Evolutionary conservation across 2,113 vertebrate genomes (phyloP), one percentile per base, ranked within the genome.

Genomic region (Dendrocopos noguchii): DNA sequence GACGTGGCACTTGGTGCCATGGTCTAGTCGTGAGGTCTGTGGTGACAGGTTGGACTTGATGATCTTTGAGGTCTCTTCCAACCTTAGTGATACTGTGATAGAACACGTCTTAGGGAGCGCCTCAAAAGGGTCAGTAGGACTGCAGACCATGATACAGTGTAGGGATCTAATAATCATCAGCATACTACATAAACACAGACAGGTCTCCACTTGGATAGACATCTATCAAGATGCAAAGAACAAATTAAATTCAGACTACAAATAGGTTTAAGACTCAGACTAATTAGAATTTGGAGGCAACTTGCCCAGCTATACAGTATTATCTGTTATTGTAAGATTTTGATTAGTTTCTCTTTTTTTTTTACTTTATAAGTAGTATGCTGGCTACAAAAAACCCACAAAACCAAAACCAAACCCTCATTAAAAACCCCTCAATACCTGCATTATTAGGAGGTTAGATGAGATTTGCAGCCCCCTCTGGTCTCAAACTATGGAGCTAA

Each of bases 101-200:
- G n/a, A 84, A 90, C 13, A 15, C 0, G 0, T 34, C 59, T 72
- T 56, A n/a, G 65, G 0, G 2, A 77, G 24, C 59, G 4, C 68
- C 34, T 50, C 55, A 27, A 16, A 71, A 39, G 12, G 21, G 31
- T 77, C 64, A 80, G 39, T 7, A 90, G 4, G 46, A 66, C 42
- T 82, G 16, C 55, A 87, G 46, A 59, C n/a, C 3, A 0, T 9
- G 76, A 73, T 21, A 80, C 3, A 55, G 15, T 2, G 20, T 1
- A 80, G n/a, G 24, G n/a, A 55, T 46, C 74, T 73, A 39, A 91
- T 42, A 87, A 79, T 21, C 50, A 89, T 21, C 71, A 76, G 29
- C 27, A 33, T 25, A 50, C 21, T 55, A 67, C 50, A 65, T 16
- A 81, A 68, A 85, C 28, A 15, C 33, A 87, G 33, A 61, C 15